phyloP scores from a whole-genome alignment of 2,797 vertebrate genomes.

The Heterohyrax brucei region DNA sequence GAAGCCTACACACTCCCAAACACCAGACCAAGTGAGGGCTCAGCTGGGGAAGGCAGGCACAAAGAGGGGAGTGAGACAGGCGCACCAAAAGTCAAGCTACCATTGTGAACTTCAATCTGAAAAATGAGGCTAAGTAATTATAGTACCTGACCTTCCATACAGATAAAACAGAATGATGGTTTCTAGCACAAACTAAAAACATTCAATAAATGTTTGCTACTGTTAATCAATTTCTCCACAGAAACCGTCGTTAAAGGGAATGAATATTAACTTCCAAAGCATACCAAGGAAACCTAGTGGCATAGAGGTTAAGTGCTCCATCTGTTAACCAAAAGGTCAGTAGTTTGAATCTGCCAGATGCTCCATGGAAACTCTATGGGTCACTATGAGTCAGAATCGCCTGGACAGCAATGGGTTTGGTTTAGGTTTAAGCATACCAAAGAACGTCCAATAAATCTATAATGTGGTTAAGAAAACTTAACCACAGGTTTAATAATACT shows the following conservation, averaged over 20 bases:
- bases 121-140: neutral
- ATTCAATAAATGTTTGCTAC: neutral
- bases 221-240: neutral
- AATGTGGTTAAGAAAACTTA: slow-evolving; percentile 14
- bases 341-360: no score
- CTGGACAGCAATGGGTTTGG: no score
- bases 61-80: neutral
- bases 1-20: neutral
- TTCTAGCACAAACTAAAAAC: slow-evolving; percentile 1
- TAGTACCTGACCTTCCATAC: no score
- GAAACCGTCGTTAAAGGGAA: slow-evolving; percentile 16
- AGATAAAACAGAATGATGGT: neutral
- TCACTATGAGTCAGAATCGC: no score
- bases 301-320: no score
- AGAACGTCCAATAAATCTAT: slow-evolving; percentile 1
- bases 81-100: neutral
- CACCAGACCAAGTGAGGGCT: neutral
- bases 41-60: neutral
- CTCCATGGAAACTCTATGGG: no score
- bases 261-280: neutral
- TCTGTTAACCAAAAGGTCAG: no score
- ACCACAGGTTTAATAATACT: neutral
- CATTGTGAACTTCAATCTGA: neutral
- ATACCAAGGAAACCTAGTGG: neutral
- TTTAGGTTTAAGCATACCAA: neutral